Percentiles rank a stretch among this genome's conserved stretches.
Evolutionary conservation across 2,888 invertebrate genomes (phyloP).

Genomic region (Macrophya alboannulata): DNA sequence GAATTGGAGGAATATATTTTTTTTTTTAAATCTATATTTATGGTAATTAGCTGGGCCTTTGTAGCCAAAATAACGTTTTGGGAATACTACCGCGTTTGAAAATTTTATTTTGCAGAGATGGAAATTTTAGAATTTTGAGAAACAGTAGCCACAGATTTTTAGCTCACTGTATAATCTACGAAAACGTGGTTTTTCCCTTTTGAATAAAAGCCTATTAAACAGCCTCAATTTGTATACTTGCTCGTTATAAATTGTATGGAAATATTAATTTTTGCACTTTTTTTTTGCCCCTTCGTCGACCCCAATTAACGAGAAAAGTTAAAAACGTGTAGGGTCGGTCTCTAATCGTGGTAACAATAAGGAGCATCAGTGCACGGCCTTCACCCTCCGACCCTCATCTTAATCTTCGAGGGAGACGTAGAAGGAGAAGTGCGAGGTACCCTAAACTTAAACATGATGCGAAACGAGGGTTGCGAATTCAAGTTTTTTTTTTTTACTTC

Average conservation of each 20-base stretch:
- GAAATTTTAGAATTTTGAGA: too few species aligned
- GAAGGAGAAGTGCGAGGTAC: neutral
- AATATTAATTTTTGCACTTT: too few species aligned
- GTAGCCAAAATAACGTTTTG: too few species aligned
- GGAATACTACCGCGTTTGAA: too few species aligned
- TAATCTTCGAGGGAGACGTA: neutral
- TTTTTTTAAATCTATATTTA: neutral
- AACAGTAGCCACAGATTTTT: too few species aligned
- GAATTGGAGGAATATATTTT: neutral
- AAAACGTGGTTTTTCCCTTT: too few species aligned
- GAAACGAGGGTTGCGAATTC: neutral
- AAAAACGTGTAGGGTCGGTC: neutral
- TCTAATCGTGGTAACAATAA: neutral
- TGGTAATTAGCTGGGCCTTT: too few species aligned
- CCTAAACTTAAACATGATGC: neutral
- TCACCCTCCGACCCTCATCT: slow-evolving; percentile 19
- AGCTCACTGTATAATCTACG: too few species aligned
- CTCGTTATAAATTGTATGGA: too few species aligned
- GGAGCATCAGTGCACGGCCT: neutral
- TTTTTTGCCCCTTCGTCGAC: neutral
- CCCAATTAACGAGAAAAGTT: neutral
- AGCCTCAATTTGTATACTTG: too few species aligned
- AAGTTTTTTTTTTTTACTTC: neutral
- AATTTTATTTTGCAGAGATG: too few species aligned
- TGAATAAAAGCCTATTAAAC: too few species aligned